phyloP scores from a whole-genome alignment of 2,888 invertebrate genomes.

The Operophtera brumata region DNA sequence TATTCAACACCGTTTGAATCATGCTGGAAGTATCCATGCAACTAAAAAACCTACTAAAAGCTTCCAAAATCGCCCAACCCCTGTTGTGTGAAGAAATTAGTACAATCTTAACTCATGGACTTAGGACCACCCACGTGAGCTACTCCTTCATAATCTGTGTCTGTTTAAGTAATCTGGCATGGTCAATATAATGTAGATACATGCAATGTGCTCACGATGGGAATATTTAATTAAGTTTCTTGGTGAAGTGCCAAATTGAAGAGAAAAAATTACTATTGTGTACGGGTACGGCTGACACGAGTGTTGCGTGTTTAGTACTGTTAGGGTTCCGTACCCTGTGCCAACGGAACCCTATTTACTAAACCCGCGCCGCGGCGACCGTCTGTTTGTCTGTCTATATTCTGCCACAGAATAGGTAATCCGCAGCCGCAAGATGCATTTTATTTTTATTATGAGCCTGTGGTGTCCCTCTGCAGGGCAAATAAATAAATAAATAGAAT shows the following conservation, averaged over 20 bases:
- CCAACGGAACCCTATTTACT: too few relatives aligned
- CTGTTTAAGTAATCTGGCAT: slow-evolving; percentile 14
- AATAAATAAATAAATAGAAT: too few relatives aligned
- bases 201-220: slow-evolving; percentile 26
- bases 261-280: not conserved
- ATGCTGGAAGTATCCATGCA: not conserved
- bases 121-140: slow-evolving; percentile 27
- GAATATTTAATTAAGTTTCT: slow-evolving; percentile 14
- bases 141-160: slow-evolving; percentile 19
- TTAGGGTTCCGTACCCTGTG: too few relatives aligned
- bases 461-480: too few relatives aligned
- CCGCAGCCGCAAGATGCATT: too few relatives aligned
- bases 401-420: too few relatives aligned
- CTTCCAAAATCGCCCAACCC: slow-evolving; percentile 2
- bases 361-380: too few relatives aligned
- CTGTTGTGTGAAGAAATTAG: slow-evolving; percentile 26
- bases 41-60: slow-evolving; percentile 16
- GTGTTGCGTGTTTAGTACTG: too few relatives aligned
- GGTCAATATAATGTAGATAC: slow-evolving; percentile 30
- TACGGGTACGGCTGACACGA: too few relatives aligned
- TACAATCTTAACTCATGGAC: slow-evolving; percentile 2
- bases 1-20: too few relatives aligned
- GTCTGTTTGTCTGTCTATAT: too few relatives aligned
- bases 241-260: slow-evolving; percentile 15
- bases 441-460: too few relatives aligned